A percentile compares a stretch with the other conserved stretches of the same genome.
phyloP scores from a whole-genome alignment of 1,140 invertebrate species.

The Bombus polaris region DNA sequence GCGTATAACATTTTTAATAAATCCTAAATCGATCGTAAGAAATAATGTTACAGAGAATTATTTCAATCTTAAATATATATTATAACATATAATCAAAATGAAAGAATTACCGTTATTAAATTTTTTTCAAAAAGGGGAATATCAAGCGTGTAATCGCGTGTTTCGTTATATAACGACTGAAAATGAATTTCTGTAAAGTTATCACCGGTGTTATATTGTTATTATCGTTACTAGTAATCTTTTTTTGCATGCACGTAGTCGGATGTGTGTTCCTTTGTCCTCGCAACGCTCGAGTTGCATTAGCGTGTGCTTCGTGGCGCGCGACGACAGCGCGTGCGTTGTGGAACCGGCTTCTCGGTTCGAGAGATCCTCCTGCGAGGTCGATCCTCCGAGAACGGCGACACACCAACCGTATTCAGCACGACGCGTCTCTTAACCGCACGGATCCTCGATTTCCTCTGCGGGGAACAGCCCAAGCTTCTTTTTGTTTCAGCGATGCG shows the following conservation, averaged over 20 bases:
- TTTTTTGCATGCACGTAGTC: conserved; percentile 31
- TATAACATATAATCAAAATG: not conserved
- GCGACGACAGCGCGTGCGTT: conserved; percentile 63
- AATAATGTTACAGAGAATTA: not conserved
- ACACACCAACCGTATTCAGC: not conserved
- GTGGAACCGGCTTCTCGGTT: conserved; percentile 62
- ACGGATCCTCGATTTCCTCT: conserved; percentile 1
- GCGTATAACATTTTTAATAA: not conserved
- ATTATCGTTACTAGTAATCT: conserved; percentile 23
- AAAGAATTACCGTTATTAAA: not conserved
- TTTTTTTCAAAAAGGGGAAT: not conserved
- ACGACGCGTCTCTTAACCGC: conserved; percentile 18
- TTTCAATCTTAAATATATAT: not conserved
- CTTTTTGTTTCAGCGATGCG: not conserved
- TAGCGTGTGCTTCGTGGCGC: conserved; percentile 61
- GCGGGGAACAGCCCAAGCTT: not conserved
- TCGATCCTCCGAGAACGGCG: conserved; percentile 43
- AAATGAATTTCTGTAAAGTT: not conserved
- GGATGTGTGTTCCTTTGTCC: conserved; percentile 61
- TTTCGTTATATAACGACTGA: not conserved
- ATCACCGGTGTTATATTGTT: conserved; percentile 37
- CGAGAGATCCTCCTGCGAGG: conserved; percentile 38
- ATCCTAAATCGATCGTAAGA: not conserved
- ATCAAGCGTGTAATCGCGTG: not conserved
- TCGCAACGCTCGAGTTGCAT: conserved; percentile 68